Evolutionary conservation across 2,888 invertebrate species (phyloP).

Genomic region (Cephonodes hylas): DNA sequence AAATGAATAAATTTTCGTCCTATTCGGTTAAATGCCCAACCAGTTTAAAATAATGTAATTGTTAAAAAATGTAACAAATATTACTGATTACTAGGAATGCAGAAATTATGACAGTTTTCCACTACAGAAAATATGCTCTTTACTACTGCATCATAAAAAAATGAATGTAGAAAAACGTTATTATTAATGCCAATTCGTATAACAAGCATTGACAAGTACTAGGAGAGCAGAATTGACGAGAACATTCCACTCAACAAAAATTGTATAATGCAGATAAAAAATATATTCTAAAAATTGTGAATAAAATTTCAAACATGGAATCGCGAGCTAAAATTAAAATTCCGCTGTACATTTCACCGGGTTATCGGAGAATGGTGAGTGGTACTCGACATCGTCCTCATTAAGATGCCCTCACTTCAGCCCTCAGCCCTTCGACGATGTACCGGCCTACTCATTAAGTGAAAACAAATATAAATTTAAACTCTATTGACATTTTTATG

Average conservation of each 20-base stretch:
- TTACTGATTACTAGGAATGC: no score
- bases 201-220: not conserved
- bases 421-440: not conserved
- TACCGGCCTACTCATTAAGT: not conserved
- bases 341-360: not conserved
- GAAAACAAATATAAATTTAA: conserved; percentile 15
- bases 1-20: no score
- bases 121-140: no score
- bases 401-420: conserved; percentile 3
- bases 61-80: no score
- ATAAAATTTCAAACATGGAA: not conserved
- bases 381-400: conserved; percentile 3
- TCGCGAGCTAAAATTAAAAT: not conserved
- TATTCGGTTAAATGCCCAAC: no score
- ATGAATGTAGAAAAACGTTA: no score
- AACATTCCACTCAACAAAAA: not conserved
- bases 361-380: conserved; percentile 4
- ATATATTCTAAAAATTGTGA: not conserved
- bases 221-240: not conserved
- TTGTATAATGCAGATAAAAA: no score
- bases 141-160: no score
- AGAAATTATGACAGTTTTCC: no score
- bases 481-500: not conserved
- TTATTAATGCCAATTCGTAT: no score
- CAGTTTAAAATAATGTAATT: no score